These are phyloP conservation scores for Syngnathus scovelli DNA, from an alignment of 2,113 vertebrate species.

Conservation along the genomic window DNA sequence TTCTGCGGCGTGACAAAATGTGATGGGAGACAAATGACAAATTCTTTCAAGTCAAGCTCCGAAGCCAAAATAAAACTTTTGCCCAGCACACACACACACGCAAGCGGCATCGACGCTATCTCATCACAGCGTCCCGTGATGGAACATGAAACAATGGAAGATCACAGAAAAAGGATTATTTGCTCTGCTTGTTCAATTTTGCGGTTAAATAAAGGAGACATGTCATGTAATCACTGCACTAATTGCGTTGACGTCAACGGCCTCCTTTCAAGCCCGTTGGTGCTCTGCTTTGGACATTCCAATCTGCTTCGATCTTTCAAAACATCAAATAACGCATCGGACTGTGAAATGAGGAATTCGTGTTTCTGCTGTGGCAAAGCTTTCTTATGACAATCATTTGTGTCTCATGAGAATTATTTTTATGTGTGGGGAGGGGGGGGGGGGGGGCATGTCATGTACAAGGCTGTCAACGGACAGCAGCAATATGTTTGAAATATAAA, in stretches of 20 bases:
- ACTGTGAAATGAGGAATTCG: not conserved
- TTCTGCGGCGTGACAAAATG: conserved; percentile 6
- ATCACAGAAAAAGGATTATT: not conserved
- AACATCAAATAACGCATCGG: not conserved
- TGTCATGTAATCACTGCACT: too few species aligned
- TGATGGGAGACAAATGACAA: conserved; percentile 22
- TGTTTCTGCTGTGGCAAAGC: not conserved
- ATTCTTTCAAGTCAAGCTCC: conserved; percentile 23
- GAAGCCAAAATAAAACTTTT: conserved; percentile 17
- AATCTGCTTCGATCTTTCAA: not conserved
- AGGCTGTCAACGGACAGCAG: too few species aligned
- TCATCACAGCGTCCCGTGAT: conserved; percentile 12
- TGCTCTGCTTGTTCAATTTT: too few species aligned
- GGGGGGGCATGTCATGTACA: too few species aligned
- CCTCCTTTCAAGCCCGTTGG: too few species aligned
- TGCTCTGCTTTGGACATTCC: not conserved
- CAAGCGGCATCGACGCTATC: conserved; percentile 25
- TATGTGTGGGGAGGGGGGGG: too few species aligned
- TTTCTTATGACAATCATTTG: not conserved
- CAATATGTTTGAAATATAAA: not conserved
- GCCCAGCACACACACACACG: conserved; percentile 13
- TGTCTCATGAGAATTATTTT: not conserved
- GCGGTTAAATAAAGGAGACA: not conserved
- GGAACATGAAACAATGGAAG: conserved; percentile 20
- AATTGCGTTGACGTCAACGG: too few species aligned